Evolutionary conservation across 1,140 invertebrate genomes (phyloP), one percentile per base, ranked within the genome.

Genomic region (Protaetia brevitarsis): DNA sequence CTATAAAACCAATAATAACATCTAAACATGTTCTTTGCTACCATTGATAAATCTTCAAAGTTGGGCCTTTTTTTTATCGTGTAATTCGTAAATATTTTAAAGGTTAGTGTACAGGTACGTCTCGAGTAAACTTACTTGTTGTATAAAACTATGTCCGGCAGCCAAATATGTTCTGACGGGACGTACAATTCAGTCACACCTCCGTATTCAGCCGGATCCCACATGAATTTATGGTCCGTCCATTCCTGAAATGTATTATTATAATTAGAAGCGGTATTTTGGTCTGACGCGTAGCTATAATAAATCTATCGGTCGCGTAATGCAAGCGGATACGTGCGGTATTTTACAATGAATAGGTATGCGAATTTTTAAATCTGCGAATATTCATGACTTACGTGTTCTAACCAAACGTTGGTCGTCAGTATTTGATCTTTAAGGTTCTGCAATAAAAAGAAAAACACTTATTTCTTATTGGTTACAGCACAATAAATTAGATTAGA

Each of bases 341-440:
- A n/a, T n/a, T n/a, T n/a, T n/a, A n/a, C n/a, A 16, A 41, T 2
- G 1, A 41, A n/a, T 6, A 41, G 7, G 37, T 2, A 5, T 13
- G 6, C 2, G 19, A n/a, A 41, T 41, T n/a, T n/a, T n/a, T n/a
- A n/a, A 41, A 51, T 23, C 10, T 5, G 16, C 26, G 11, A 8
- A 8, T 4, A 23, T 28, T 27, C 10, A 31, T 66, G 69, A 87
- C 91, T 93, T 84, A 95, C 93, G 79, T 97, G 95, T 79, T 96
- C 93, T 28, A 97, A 82, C 95, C 95, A 97, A 21, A 97, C 93
- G 83, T 97, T 97, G 0, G 94, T 96, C 10, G 94, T 97, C 71
- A 97, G 83, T 75, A 97, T 96, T 83, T 97, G 95, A 83, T 96
- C 94, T 79, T 96, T 96, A 63, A 97, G 83, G 82, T 97, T 96